Percentiles rank a stretch among this genome's conserved stretches.
Evolutionary conservation across 2,113 vertebrate genomes (phyloP).

Genomic region (Pycnonotus jocosus): DNA sequence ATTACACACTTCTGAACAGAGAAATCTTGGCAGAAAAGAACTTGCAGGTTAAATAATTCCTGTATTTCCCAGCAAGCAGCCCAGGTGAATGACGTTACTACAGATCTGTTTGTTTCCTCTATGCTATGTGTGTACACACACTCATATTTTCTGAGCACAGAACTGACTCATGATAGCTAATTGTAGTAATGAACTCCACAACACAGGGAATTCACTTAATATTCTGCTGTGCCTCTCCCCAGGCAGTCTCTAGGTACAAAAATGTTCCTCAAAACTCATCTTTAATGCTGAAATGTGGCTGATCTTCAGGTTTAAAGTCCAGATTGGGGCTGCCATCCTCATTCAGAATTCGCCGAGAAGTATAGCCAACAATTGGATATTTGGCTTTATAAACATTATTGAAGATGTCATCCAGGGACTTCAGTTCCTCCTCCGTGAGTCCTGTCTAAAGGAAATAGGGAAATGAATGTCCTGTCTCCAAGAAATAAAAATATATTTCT

Average conservation of each 20-base stretch:
- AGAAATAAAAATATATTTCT: neutral
- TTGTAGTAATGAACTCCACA: neutral
- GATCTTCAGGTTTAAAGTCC: conserved; percentile 90
- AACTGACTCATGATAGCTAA: neutral
- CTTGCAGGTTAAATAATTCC: neutral
- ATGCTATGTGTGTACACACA: neutral
- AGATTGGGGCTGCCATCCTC: conserved; percentile 88
- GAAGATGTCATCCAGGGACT: conserved; percentile 85
- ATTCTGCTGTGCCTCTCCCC: neutral
- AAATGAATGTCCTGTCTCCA: neutral
- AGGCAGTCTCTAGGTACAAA: neutral
- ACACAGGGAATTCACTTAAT: neutral
- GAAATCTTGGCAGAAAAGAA: neutral
- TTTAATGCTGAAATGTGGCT: conserved; percentile 86
- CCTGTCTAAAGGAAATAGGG: conserved; percentile 72
- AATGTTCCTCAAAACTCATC: conserved; percentile 83
- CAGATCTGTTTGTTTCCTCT: neutral
- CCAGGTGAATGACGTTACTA: neutral
- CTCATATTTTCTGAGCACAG: neutral
- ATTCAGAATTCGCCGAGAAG: conserved; percentile 83
- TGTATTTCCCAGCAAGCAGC: neutral
- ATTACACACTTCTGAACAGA: neutral
- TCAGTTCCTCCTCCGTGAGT: conserved; percentile 82
- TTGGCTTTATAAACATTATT: conserved; percentile 91
- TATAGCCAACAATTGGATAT: conserved; percentile 95